These are phyloP conservation scores for Lucifuga dentata DNA, from an alignment of 2,113 vertebrate species.

Conservation along the genomic window DNA sequence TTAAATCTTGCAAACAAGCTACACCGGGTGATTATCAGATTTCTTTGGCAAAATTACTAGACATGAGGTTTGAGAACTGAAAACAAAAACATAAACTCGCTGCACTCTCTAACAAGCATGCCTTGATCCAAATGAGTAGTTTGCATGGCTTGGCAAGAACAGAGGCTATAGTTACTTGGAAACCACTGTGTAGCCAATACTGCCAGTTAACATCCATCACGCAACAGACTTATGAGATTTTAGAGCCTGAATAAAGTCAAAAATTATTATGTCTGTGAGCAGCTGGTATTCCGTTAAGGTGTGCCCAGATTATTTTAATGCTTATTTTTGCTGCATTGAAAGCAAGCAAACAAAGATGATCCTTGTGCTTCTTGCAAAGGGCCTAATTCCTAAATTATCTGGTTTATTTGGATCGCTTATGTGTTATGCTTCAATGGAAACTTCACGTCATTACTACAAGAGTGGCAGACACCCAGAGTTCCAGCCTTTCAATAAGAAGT, in stretches of 20 bases:
- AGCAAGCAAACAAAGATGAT: constrained; percentile 44
- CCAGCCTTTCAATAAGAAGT: constrained; percentile 38
- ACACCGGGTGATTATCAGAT: constrained; percentile 43
- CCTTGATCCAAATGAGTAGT: constrained; percentile 45
- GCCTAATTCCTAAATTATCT: constrained; percentile 22
- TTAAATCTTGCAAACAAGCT: constrained; percentile 36
- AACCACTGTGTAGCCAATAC: constrained; percentile 35
- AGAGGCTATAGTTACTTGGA: constrained; percentile 53
- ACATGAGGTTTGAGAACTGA: constrained; percentile 34
- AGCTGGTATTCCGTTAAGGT: constrained; percentile 9
- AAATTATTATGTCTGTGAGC: constrained; percentile 41
- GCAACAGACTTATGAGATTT: constrained; percentile 38
- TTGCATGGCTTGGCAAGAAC: constrained; percentile 67
- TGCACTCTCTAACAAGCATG: constrained; percentile 52
- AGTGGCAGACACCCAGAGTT: constrained; percentile 45
- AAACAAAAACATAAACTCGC: constrained; percentile 48
- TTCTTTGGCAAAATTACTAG: constrained; percentile 31
- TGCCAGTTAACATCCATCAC: constrained; percentile 59
- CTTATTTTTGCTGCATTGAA: constrained; percentile 34
- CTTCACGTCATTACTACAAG: constrained; percentile 26
- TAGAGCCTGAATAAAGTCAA: constrained; percentile 39
- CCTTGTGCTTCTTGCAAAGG: constrained; percentile 21
- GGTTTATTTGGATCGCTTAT: constrained; percentile 24
- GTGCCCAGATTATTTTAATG: constrained; percentile 47
- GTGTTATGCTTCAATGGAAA: constrained; percentile 38